These are phyloP conservation scores for Eueremaeus valkanovi DNA, from an alignment of 2,888 invertebrate species.

Conservation along the genomic window DNA sequence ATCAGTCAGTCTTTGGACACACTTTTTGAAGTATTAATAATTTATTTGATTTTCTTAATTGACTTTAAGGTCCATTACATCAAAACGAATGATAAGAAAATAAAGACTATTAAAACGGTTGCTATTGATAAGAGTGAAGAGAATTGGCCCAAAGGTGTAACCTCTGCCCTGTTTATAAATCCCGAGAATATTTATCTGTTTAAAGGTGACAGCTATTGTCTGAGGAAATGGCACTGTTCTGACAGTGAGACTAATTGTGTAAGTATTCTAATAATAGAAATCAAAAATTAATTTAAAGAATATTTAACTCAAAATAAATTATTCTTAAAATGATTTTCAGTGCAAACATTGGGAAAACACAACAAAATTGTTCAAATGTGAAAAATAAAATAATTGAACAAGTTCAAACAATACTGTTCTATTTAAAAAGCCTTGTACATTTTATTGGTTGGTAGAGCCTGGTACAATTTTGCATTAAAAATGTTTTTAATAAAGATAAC, in stretches of 20 bases:
- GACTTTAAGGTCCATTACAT: neutral
- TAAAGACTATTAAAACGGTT: neutral
- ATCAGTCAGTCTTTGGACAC: neutral
- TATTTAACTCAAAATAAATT: neutral
- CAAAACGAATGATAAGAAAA: neutral
- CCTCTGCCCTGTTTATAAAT: neutral
- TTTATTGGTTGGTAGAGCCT: neutral
- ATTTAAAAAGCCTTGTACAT: neutral
- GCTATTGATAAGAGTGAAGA: too few relatives aligned
- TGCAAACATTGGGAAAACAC: neutral
- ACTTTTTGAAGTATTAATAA: neutral
- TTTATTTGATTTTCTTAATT: neutral
- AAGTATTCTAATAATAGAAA: neutral
- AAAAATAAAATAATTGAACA: neutral
- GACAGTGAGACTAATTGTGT: constrained; percentile 1
- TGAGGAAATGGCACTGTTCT: neutral
- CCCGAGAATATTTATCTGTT: neutral
- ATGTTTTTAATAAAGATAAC: too few relatives aligned
- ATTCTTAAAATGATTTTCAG: neutral
- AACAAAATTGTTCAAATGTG: neutral
- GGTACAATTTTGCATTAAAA: too few relatives aligned
- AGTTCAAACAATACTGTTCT: too few relatives aligned
- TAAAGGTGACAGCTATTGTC: neutral
- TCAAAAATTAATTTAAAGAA: neutral
- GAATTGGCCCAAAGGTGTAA: neutral